Base-by-base conservation (phyloP, 2,113 vertebrate species). In the Toxotes chatareus region DNA sequence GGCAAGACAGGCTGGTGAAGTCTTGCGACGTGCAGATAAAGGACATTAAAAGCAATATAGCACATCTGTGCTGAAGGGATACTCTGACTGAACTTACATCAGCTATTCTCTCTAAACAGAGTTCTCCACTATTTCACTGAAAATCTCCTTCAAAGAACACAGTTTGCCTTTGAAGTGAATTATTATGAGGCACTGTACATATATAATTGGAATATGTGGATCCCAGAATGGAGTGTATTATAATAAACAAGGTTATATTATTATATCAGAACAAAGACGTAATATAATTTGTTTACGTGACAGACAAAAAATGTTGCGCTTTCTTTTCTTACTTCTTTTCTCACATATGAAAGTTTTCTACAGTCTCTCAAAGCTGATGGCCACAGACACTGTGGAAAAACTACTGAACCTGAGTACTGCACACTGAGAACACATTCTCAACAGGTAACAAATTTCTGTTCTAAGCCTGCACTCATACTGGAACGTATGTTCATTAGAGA, bases 401-500 rank as follows among this genome's bases (percentile, higher is more conserved):
- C 0, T 36, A 19, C 3, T 57, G 7, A 49, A 73, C 59, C n/a
- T 57, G 16, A 51, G 65, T 32, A 9, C 7, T 16, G 12, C 56
- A 11, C 16, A 23, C 8, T 59, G 6, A 44, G 27, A 56, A 56
- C 67, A 65, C 21, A 53, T 73, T 76, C 40, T 36, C n/a, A 67
- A 57, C 31, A 47, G 73, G 46, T 57, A 64, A 53, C 57, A 85
- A 3, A 68, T 74, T 66, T 65, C 62, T 57, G 51, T 63, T 86
- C 55, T 19, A 53, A 69, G 44, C 23, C 62, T 42, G 16, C 5
- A 60, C 14, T 71, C 46, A 4, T 1, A 65, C 69, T 76, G 47
- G 75, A 84, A 83, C 4, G 38, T 76, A 73, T 85, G 78, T 88
- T 93, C 86, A 89, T 93, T 90, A 88, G 86, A 78, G 65, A 85